These are phyloP conservation scores for Athene noctua DNA, from an alignment of 2,113 vertebrate genomes.

Conservation along the genomic window DNA sequence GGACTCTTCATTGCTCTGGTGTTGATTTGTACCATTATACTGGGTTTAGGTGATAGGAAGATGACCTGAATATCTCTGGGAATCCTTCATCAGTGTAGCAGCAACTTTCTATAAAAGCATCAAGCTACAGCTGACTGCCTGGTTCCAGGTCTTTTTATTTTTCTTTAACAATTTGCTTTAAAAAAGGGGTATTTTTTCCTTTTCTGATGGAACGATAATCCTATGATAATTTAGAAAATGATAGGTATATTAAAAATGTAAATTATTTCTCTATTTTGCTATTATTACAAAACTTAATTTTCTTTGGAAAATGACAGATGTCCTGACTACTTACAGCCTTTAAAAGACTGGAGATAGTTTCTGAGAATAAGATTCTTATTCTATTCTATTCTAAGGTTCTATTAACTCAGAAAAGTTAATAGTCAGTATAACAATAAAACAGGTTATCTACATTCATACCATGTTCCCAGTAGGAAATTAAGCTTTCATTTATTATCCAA, in stretches of 20 bases:
- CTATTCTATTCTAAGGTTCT: too few relatives aligned
- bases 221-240: background rate
- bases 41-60: background rate
- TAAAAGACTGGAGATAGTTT: background rate
- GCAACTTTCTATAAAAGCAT: background rate
- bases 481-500: background rate
- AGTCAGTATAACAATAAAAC: background rate
- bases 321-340: background rate
- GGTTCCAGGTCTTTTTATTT: background rate
- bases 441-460: background rate
- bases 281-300: background rate
- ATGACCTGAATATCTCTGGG: background rate
- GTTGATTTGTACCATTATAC: background rate
- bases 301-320: background rate
- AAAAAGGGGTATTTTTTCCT: background rate
- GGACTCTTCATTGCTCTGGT: background rate
- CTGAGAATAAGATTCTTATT: background rate
- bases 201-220: background rate
- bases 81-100: background rate
- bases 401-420: background rate
- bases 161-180: background rate
- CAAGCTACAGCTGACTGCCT: background rate
- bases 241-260: background rate
- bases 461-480: background rate
- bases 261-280: background rate